Evolutionary conservation across 2,888 invertebrate genomes (phyloP), one percentile per base, ranked within the genome.

Genomic region (Phyto melanocephala): DNA sequence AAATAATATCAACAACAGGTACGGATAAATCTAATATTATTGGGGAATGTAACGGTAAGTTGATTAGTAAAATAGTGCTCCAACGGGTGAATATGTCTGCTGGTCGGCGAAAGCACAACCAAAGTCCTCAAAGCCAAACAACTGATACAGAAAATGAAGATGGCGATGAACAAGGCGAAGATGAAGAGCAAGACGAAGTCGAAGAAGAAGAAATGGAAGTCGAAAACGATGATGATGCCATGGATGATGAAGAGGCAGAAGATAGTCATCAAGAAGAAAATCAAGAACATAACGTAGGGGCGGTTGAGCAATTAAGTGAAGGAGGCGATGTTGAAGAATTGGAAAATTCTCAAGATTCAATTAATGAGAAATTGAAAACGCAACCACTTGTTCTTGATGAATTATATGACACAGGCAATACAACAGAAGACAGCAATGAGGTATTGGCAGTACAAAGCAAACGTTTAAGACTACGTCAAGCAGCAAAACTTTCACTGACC

Each of bases 1-100:
- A 74, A 74, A 33, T 58, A 24, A 45, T 68, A 52, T 37, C 74
- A 6, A 24, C 74, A 4, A 7, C 56, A 8, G 54, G 70, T 8
- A 28, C 63, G 2, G 47, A 22, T 4, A 75, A 67, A 17, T 79
- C 78, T 0, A 82, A 82, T 45, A 82, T 82, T n/a, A 79, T 82
- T 75, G 82, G 82, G 11, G 88, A 88, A 54, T 87, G 87, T 78
- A 88, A 89, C 85, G 89, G 89, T 2, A 88, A 89, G 77, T 82
- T 88, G 28, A 89, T 89, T 17, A 89, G 87, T 56, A 89, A 88
- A 86, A 89, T 89, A n/a, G 87, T 89, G 11, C 83, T 89, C 52
- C 88, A 88, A 65, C 82, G 88, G 20, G 87, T 88, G 5, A 87
- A 83, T 42, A 67, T 87, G 45, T 68, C 85, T 0, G 60, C 79